These are phyloP conservation scores for Psix sp. DNA, from an alignment of 1,140 invertebrate species.

Conservation along the genomic window DNA sequence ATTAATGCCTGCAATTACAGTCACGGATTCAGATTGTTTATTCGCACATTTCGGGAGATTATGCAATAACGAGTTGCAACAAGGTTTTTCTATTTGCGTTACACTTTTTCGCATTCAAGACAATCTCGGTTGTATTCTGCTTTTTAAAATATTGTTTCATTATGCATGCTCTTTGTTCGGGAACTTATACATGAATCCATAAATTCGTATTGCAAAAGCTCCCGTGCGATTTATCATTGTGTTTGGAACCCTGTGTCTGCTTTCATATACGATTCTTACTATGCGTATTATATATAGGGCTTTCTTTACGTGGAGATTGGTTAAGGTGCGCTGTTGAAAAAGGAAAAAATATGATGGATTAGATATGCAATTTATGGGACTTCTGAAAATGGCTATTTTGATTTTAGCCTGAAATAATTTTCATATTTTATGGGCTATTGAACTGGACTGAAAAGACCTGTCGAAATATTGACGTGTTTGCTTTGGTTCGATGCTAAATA, in stretches of 20 bases:
- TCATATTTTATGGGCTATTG: background rate
- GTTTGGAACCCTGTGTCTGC: constrained; percentile 6
- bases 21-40: too few species aligned
- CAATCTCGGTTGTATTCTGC: too few species aligned
- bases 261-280: constrained; percentile 14
- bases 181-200: constrained; percentile 24
- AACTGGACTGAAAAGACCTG: background rate
- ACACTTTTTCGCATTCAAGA: too few species aligned
- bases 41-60: too few species aligned
- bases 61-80: too few species aligned
- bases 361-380: constrained; percentile 15
- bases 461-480: constrained; percentile 5
- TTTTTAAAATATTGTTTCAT: constrained; percentile 23
- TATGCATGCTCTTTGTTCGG: constrained; percentile 37
- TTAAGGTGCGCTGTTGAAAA: constrained; percentile 13
- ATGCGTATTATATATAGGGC: constrained; percentile 3
- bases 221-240: constrained; percentile 36
- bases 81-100: too few species aligned
- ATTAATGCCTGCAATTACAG: too few species aligned
- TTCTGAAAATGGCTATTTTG: background rate
- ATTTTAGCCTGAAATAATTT: background rate
- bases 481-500: background rate
- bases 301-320: constrained; percentile 9
- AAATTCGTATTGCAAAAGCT: constrained; percentile 18
- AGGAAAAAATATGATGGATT: constrained; percentile 16